Evolutionary conservation across 2,113 vertebrate species (phyloP), one percentile per base, ranked within the genome.

Genomic region (Hydrolagus affinis): DNA sequence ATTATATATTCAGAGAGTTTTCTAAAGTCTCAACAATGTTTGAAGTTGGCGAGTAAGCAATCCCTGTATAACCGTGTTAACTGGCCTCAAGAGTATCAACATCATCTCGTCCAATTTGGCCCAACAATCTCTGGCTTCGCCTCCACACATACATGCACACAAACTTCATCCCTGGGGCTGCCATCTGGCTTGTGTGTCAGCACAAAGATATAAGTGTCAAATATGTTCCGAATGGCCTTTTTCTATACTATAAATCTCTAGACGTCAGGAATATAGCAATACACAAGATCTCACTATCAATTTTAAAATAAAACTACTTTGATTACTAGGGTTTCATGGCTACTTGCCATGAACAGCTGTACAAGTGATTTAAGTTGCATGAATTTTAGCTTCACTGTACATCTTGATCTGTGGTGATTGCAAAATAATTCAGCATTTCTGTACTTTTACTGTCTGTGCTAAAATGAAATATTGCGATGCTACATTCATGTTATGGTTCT

Each of bases 21-120:
- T 78, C 57, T 60, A 78, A 10, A 19, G 62, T 25, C 11, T 60
- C 76, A 78, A 23, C 25, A n/a, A n/a, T 78, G 76, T 59, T 78
- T 60, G 57, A 78, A 25, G 76, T 44, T 78, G 57, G 23, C 14
- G 23, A 78, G 76, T 78, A 25, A 78, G 57, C 76, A 64, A 80
- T 83, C 62, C 60, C 15, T 83, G 77, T 60, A 83, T 1, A 66
- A 19, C 66, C 12, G 15, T 30, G n/a, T 83, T 30, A 83, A 83
- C 25, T 10, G 77, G 59, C 77, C 59, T 80, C 77, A 11, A 64
- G 77, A 8, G 14, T 66, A 15, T 60, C 62, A 15, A n/a, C 62
- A 66, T 83, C 9, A 66, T 64, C 14, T 66, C 59, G 23, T 83
- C 23, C n/a, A 66, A 83, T 28, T 25, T 83, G 60, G 25, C 25